Base-by-base conservation (phyloP, 2,888 invertebrate species). In the Drosophila testacea region DNA sequence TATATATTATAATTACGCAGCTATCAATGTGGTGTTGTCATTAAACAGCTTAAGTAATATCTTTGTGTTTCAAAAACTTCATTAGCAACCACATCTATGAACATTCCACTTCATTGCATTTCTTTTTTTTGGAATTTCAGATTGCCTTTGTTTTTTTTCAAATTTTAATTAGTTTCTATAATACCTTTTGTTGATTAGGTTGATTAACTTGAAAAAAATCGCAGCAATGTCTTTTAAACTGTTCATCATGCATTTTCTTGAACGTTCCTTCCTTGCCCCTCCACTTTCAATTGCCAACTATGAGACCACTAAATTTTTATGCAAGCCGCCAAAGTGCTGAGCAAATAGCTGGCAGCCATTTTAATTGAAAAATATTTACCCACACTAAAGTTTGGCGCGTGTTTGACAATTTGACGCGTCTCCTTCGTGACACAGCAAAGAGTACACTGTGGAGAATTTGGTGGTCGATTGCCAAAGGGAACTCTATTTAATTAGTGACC, bases 351-450 rank as follows among this genome's bases (percentile, higher is more conserved):
- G 22, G 66, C 76, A 80, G 73, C 71, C 50, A 84, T 85, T 85
- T 87, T 85, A 85, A 85, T 85, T 85, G 84, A 85, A 85, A 84
- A 85, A 87, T 87, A 79, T 84, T 84, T 81, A 73, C 72, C 75
- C 76, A 67, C 70, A 60, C 78, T 65, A 69, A 75, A 77, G 51
- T 77, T 73, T 51, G 46, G 69, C 60, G 68, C 68, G 72, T 79
- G 79, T 79, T 81, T 86, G 83, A 81, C 84, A 81, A 77, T 73
- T 81, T 86, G 77, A 75, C 69, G 77, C 73, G 56, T 46, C 55
- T 67, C 55, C 68, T 39, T 52, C 51, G 48, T 48, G 63, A 59
- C 63, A 30, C 38, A 42, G 47, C 22, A 4, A 27, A 10, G 42
- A 10, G 27, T 73, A 74, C 67, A 77, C 76, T 69, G 73, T 7